These are phyloP conservation scores for Agrotis exclamationis DNA, from an alignment of 2,888 invertebrate genomes.

Conservation along the genomic window DNA sequence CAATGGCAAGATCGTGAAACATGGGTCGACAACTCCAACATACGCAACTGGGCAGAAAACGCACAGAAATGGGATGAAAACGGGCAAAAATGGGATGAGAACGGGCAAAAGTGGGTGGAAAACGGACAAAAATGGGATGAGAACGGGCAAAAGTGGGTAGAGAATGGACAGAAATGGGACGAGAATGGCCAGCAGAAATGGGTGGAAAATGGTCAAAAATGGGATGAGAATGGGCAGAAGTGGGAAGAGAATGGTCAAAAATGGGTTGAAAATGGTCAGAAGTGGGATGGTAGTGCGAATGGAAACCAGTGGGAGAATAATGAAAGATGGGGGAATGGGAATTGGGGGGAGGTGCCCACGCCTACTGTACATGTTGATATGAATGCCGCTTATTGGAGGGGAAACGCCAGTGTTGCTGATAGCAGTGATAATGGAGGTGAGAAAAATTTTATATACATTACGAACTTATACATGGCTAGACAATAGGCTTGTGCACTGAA, in stretches of 20 bases:
- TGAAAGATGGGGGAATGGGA: slow-evolving; percentile 80
- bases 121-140: slow-evolving; percentile 77
- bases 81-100: slow-evolving; percentile 83
- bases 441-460: neutral
- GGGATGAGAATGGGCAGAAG: slow-evolving; percentile 71
- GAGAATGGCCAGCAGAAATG: slow-evolving; percentile 72
- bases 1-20: slow-evolving; percentile 80
- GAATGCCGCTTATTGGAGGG: slow-evolving; percentile 86
- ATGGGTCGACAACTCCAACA: slow-evolving; percentile 84
- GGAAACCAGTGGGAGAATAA: slow-evolving; percentile 80
- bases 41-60: slow-evolving; percentile 84
- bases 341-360: slow-evolving; percentile 86
- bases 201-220: slow-evolving; percentile 72
- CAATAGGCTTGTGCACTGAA: too few species aligned
- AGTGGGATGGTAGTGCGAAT: slow-evolving; percentile 73
- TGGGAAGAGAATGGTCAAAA: slow-evolving; percentile 71
- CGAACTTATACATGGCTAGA: too few species aligned
- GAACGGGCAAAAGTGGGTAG: slow-evolving; percentile 76
- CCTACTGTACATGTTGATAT: slow-evolving; percentile 87
- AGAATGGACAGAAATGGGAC: slow-evolving; percentile 70
- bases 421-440: slow-evolving; percentile 89
- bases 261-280: slow-evolving; percentile 72
- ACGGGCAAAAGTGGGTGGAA: slow-evolving; percentile 74
- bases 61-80: slow-evolving; percentile 79
- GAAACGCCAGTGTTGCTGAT: slow-evolving; percentile 86